These are phyloP conservation scores for Lerema accius DNA, from an alignment of 1,140 invertebrate species.

Conservation along the genomic window DNA sequence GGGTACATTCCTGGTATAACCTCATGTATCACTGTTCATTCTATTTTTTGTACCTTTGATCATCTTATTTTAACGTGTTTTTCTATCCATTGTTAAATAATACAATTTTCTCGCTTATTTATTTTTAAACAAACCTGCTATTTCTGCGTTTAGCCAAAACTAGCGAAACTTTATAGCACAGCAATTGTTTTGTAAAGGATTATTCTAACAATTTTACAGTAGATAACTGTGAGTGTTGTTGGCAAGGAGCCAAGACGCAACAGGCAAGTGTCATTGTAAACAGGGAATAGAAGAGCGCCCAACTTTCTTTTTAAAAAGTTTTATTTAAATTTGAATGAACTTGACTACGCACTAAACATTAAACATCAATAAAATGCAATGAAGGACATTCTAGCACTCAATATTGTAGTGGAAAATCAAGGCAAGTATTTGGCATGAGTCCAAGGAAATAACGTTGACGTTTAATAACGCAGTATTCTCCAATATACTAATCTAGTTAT, in stretches of 20 bases:
- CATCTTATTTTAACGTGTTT: too few relatives aligned
- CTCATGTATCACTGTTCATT: too few relatives aligned
- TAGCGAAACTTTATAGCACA: not conserved
- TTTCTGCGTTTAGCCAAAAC: not conserved
- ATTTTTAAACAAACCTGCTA: not conserved
- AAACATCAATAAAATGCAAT: slow-evolving; percentile 4
- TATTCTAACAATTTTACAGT: slow-evolving; percentile 7
- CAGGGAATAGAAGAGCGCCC: slow-evolving; percentile 2
- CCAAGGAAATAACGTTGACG: not conserved
- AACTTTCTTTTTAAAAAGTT: not conserved
- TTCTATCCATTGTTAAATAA: too few relatives aligned
- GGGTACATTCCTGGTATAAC: too few relatives aligned
- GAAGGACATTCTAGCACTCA: slow-evolving; percentile 8
- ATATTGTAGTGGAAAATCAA: slow-evolving; percentile 10
- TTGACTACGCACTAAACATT: not conserved
- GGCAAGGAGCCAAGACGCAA: slow-evolving; percentile 17
- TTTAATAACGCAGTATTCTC: not conserved
- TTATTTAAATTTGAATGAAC: not conserved
- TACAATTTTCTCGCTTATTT: too few relatives aligned
- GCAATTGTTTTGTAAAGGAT: slow-evolving; percentile 6
- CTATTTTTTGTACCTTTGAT: too few relatives aligned
- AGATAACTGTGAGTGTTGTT: not conserved
- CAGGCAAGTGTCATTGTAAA: slow-evolving; percentile 12
- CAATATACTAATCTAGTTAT: too few relatives aligned
- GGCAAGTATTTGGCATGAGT: slow-evolving; percentile 7